Evolutionary conservation across 2,888 invertebrate species (phyloP).

Genomic region (Epirrhoe tristata): DNA sequence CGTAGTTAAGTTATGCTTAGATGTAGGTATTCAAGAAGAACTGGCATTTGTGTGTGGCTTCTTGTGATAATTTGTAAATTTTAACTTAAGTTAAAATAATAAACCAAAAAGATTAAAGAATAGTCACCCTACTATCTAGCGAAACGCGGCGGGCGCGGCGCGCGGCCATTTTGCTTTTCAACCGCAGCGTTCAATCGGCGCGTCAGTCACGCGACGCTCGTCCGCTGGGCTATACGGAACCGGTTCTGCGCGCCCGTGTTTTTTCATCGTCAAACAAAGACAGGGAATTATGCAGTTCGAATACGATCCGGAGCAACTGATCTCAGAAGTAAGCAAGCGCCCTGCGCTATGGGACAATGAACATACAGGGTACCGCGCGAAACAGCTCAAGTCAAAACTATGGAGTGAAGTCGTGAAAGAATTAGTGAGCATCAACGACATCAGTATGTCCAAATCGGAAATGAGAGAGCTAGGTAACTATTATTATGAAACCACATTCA

Average conservation of each 20-base stretch:
- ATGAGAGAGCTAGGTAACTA: constrained; percentile 74
- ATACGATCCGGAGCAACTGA: constrained; percentile 76
- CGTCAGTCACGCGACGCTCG: constrained; percentile 77
- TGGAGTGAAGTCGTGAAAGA: constrained; percentile 75
- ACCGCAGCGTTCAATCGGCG: constrained; percentile 71
- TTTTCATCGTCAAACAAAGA: constrained; percentile 1
- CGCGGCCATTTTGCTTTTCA: constrained; percentile 72
- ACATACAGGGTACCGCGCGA: constrained; percentile 67
- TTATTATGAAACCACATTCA: background rate
- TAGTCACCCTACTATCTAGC: constrained; percentile 52
- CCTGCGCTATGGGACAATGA: constrained; percentile 78
- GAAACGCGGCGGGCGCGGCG: constrained; percentile 26
- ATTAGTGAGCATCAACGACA: constrained; percentile 61
- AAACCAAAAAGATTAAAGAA: background rate
- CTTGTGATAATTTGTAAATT: too few species aligned
- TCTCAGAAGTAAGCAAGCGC: constrained; percentile 73
- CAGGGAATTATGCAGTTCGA: constrained; percentile 68
- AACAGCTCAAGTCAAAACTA: constrained; percentile 61
- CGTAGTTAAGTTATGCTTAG: too few species aligned
- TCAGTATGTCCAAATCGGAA: constrained; percentile 73
- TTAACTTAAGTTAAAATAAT: too few species aligned
- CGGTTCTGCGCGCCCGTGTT: constrained; percentile 45
- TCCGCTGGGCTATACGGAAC: constrained; percentile 63
- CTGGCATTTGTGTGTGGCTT: too few species aligned
- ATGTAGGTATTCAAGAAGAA: too few species aligned